Conservation (phyloP, 2,797 vertebrate genomes). For the Sebastes dallii region DNA sequence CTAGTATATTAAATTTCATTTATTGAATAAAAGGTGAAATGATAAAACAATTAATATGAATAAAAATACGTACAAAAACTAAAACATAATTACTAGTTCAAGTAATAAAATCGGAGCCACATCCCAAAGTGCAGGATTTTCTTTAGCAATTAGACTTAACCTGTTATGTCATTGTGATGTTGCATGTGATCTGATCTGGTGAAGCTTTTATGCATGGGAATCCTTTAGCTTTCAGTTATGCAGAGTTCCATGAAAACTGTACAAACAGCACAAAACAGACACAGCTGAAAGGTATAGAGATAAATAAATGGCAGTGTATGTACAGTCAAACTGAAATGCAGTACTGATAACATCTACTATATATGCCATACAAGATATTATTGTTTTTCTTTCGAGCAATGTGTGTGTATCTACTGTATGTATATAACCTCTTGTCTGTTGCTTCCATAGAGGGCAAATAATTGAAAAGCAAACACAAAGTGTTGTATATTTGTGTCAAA, state of each 20-base stretch:
- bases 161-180: slow-evolving; percentile 23
- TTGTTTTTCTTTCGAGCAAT: neutral
- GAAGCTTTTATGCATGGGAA: slow-evolving; percentile 38
- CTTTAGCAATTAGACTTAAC: neutral
- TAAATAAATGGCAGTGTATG: slow-evolving; percentile 11
- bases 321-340: neutral
- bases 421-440: neutral
- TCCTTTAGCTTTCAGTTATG: slow-evolving; percentile 18
- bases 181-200: slow-evolving; percentile 28
- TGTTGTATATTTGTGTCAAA: slow-evolving; percentile 5
- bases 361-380: neutral
- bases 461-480: slow-evolving; percentile 32
- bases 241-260: slow-evolving; percentile 16
- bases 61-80: neutral
- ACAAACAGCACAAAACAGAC: slow-evolving; percentile 8
- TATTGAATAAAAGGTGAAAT: neutral
- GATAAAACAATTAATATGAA: neutral
- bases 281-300: neutral
- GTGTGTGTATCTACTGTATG: neutral
- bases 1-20: neutral
- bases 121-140: neutral
- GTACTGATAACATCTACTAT: neutral
- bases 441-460: slow-evolving; percentile 26
- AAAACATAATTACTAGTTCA: neutral
- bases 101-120: neutral